phyloP scores from a whole-genome alignment of 2,888 invertebrate genomes.

The Clepsis dumicolana region DNA sequence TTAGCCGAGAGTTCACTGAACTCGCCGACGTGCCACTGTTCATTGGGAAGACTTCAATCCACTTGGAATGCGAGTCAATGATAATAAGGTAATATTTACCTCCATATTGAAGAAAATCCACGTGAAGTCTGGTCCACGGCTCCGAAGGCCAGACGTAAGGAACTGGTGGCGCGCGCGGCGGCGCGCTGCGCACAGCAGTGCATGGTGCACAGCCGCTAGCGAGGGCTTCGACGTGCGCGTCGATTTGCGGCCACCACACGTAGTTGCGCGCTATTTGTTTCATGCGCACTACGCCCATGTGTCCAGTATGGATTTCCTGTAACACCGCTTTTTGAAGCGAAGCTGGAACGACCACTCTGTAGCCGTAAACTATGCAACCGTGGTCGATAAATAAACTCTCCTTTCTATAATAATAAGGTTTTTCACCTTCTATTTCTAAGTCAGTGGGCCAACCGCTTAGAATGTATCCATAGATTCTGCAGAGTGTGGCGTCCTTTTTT shows the following conservation, averaged over 20 bases:
- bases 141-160: conserved; percentile 11
- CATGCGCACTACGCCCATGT: not conserved
- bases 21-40: conserved; percentile 10
- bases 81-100: conserved; percentile 2
- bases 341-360: conserved; percentile 12
- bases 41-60: conserved; percentile 14
- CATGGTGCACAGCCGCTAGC: too few relatives aligned
- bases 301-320: conserved; percentile 13
- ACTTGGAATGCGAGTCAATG: conserved; percentile 21
- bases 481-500: not conserved
- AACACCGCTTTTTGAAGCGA: conserved; percentile 5
- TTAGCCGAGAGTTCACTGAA: not conserved
- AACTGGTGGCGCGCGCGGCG: too few relatives aligned
- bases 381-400: conserved; percentile 1
- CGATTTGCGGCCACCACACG: too few relatives aligned
- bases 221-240: too few relatives aligned
- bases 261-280: too few relatives aligned
- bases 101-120: conserved; percentile 22
- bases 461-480: not conserved
- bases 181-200: not conserved
- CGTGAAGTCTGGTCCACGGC: conserved; percentile 22
- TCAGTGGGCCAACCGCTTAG: conserved; percentile 19
- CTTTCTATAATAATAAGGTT: not conserved
- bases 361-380: conserved; percentile 21
- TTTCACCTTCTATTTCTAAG: not conserved